Conservation (phyloP, 30 jellyfish, hydroid and myxozoan species). For the Aurelia coerulea region DNA sequence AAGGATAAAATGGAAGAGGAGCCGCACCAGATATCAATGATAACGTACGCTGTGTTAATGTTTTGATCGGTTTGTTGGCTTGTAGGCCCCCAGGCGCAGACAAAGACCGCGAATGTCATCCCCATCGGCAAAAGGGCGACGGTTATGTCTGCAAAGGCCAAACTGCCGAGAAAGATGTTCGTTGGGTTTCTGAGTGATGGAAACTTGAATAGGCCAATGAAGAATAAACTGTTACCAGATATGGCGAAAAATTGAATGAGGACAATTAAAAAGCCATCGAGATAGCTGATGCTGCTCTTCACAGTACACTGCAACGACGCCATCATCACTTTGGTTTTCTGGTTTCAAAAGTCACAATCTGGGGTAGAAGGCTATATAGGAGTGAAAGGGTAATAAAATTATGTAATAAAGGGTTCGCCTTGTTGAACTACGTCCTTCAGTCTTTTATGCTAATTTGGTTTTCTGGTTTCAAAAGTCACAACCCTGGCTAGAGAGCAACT, state of each 20-base stretch:
- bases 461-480: no score
- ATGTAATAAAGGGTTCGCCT: no score
- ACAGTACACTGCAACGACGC: constrained; percentile 21
- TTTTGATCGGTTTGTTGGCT: constrained; percentile 14
- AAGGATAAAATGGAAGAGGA: constrained; percentile 72
- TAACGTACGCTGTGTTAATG: constrained; percentile 22
- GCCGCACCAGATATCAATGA: constrained; percentile 72
- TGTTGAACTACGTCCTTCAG: no score
- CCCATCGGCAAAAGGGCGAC: constrained; percentile 83
- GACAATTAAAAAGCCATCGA: constrained; percentile 49
- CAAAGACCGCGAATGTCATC: constrained; percentile 71
- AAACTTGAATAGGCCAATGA: constrained; percentile 60
- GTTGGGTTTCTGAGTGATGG: constrained; percentile 74
- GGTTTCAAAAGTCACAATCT: no score
- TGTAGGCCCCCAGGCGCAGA: constrained; percentile 69
- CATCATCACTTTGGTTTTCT: background rate
- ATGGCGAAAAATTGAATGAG: constrained; percentile 57
- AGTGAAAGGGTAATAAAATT: no score
- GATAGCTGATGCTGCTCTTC: constrained; percentile 16
- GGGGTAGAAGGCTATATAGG: no score
- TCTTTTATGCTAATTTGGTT: no score
- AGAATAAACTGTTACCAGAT: constrained; percentile 75
- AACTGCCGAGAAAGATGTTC: constrained; percentile 67
- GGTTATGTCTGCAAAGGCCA: constrained; percentile 73
- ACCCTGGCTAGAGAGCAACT: no score